These are phyloP conservation scores for Tokudaia muenninki DNA, from an alignment of 2,797 vertebrate genomes.

Conservation along the genomic window DNA sequence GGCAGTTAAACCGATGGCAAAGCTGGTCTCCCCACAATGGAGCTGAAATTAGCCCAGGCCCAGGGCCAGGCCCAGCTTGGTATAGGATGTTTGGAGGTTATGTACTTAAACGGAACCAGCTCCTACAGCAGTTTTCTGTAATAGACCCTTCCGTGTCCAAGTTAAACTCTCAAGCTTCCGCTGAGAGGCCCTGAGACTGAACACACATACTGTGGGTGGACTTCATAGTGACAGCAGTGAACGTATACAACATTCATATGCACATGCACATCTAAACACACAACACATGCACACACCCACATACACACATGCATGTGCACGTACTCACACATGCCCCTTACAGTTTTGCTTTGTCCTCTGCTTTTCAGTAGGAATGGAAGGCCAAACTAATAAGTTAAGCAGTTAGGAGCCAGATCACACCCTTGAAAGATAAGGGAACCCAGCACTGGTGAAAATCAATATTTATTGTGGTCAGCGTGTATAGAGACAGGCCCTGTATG, in stretches of 20 bases:
- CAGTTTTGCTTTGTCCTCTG: neutral
- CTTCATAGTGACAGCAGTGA: neutral
- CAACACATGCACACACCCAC: neutral
- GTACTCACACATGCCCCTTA: neutral
- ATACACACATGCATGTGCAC: neutral
- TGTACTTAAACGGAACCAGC: neutral
- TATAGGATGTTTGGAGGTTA: neutral
- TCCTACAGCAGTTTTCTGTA: no score
- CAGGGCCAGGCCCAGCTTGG: neutral
- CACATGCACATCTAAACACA: neutral
- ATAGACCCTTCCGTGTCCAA: neutral
- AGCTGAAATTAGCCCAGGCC: conserved; percentile 64
- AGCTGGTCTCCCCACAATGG: conserved; percentile 75
- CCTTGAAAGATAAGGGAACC: conserved; percentile 47
- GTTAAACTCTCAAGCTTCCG: fast-evolving
- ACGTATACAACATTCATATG: neutral
- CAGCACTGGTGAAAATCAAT: neutral
- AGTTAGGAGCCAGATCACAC: neutral
- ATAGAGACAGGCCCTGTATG: fast-evolving
- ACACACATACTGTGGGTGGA: neutral
- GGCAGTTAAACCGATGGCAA: conserved; percentile 88
- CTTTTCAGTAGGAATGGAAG: neutral
- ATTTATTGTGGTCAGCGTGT: neutral
- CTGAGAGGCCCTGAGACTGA: fast-evolving
- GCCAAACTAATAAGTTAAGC: conserved; percentile 56